Base-by-base conservation (phyloP, 2,113 vertebrate genomes). In the Gallinago undulata region DNA sequence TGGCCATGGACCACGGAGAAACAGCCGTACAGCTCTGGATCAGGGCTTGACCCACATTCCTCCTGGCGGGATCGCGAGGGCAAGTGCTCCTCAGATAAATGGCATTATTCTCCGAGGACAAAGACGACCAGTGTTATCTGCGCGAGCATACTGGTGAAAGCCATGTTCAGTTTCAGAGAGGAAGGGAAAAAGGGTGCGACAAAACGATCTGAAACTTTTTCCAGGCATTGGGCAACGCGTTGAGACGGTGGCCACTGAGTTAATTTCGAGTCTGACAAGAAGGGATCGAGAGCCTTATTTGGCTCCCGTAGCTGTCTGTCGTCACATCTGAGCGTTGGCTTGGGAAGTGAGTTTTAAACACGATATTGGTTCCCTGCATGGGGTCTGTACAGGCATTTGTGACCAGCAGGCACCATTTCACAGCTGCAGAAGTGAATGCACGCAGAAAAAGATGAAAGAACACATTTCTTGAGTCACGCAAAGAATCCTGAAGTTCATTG, bases 41-140 rank as follows among this genome's bases (percentile, higher is more conserved):
- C 76, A 18, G 78, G 85, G 79, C 87, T 67, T 95, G 96, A 95
- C 93, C 95, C 88, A 94, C 93, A 94, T 96, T 94, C 68, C 74
- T 93, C 51, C 33, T 41, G 41, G 72, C 68, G 84, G 88, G 86
- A 63, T 35, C 67, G 92, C 92, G n/a, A 3, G 82, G 62, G 93
- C 94, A 97, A 96, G 63, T 28, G 33, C 72, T 78, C 13, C 50
- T 92, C 72, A 47, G 72, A 83, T 62, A 84, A 64, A 78, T n/a
- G 57, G 62, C 81, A 41, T 93, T 94, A 48, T 84, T 81, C 73
- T 95, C 51, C 0, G 2, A 74, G 83, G 90, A 95, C 87, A 96
- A 96, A 95, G 87, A 45, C 1, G 2, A 77, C 7, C 60, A 43
- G 93, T 94, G 82, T 95, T 96, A 93, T 96, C 87, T 93, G 1